These are phyloP conservation scores for Lepeophtheirus nordmannii DNA, from an alignment of 2,888 invertebrate species.

Conservation along the genomic window DNA sequence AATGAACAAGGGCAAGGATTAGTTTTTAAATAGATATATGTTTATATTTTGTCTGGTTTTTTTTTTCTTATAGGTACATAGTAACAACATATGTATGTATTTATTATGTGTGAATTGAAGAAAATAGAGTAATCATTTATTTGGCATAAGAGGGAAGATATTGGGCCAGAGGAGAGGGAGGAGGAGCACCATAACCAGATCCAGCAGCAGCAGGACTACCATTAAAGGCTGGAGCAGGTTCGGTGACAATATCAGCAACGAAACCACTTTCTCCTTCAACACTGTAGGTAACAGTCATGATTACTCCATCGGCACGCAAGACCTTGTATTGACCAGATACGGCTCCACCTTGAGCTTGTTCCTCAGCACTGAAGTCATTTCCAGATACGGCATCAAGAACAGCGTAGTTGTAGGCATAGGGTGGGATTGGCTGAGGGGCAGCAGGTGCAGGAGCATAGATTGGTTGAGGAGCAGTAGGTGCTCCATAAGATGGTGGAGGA, in stretches of 20 bases:
- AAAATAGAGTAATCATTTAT: too few species aligned
- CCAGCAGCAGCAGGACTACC: neutral
- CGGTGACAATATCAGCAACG: too few species aligned
- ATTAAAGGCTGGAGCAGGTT: too few species aligned
- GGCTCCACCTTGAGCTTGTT: neutral
- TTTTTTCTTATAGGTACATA: too few species aligned
- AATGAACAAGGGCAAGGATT: too few species aligned
- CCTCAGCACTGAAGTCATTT: conserved; percentile 5
- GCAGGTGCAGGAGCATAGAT: conserved; percentile 18
- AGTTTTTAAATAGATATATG: too few species aligned
- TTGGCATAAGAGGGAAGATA: conserved; percentile 3
- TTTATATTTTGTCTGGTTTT: too few species aligned
- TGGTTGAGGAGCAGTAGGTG: conserved; percentile 20
- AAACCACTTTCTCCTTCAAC: too few species aligned
- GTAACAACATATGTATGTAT: too few species aligned
- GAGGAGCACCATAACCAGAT: conserved; percentile 4
- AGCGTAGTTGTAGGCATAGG: neutral
- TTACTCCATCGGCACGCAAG: neutral
- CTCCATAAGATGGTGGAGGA: conserved; percentile 17
- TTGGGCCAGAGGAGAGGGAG: conserved; percentile 4
- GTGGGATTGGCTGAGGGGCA: neutral
- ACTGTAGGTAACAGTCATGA: too few species aligned
- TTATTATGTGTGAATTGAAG: too few species aligned
- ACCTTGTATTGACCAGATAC: neutral
- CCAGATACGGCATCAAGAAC: conserved; percentile 1